These are phyloP conservation scores for Drosophila greeni DNA, from an alignment of 2,888 invertebrate species.

Conservation along the genomic window DNA sequence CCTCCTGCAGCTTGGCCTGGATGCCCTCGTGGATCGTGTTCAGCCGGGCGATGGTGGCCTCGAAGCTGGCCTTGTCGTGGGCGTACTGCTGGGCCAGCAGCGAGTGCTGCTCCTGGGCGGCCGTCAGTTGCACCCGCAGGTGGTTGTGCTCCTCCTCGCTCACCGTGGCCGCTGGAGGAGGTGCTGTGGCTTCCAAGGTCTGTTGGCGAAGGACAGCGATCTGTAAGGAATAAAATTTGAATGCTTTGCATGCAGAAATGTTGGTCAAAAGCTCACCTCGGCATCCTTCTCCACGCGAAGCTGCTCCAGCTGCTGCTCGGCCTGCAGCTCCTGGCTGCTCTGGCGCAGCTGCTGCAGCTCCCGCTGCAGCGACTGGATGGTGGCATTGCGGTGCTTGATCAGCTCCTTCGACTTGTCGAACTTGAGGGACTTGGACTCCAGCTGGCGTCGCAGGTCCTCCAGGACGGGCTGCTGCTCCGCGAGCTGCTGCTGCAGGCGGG, in stretches of 20 bases:
- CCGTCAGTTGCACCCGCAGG: conserved; percentile 10
- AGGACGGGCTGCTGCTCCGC: conserved; percentile 68
- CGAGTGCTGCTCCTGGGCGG: conserved; percentile 34
- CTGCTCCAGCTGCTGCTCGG: conserved; percentile 9
- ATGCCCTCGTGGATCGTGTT: conserved; percentile 77
- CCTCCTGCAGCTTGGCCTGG: conserved; percentile 86
- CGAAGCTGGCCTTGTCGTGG: conserved; percentile 71
- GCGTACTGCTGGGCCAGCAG: conserved; percentile 44
- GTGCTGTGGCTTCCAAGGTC: background rate
- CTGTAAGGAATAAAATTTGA: background rate
- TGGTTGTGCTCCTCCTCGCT: conserved; percentile 16
- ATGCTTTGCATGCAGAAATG: too few species aligned
- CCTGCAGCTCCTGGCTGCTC: too few species aligned
- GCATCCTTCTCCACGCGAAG: conserved; percentile 12
- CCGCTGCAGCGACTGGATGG: conserved; percentile 79
- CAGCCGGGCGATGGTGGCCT: conserved; percentile 68
- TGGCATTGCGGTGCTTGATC: conserved; percentile 81
- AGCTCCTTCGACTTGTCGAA: conserved; percentile 80
- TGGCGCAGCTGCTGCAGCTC: conserved; percentile 64
- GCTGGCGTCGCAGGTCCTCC: conserved; percentile 79
- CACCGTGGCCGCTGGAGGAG: background rate
- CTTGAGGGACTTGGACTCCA: conserved; percentile 80
- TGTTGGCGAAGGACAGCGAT: conserved; percentile 23
- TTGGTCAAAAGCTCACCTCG: conserved; percentile 14
- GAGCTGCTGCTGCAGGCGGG: conserved; percentile 4